These are phyloP conservation scores for Sclerodermus sp. DNA, from an alignment of 2,888 invertebrate species.

Conservation along the genomic window DNA sequence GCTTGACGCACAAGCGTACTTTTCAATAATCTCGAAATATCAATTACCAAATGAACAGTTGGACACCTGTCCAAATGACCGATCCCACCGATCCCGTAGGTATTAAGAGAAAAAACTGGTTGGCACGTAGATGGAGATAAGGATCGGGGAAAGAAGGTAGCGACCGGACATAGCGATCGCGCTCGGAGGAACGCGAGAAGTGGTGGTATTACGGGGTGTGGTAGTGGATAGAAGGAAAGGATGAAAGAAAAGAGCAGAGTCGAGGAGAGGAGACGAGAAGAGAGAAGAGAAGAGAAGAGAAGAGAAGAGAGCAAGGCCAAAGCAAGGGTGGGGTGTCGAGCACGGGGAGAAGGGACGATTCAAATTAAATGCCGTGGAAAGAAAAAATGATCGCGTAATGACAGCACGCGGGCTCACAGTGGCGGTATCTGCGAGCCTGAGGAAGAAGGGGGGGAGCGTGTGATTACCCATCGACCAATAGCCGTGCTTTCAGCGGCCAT, in stretches of 20 bases:
- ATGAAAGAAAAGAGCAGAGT: slow-evolving; percentile 9
- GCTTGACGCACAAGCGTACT: no score
- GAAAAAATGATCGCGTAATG: slow-evolving; percentile 52
- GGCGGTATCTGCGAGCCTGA: slow-evolving; percentile 16
- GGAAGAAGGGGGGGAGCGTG: slow-evolving; percentile 43
- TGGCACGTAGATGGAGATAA: not conserved
- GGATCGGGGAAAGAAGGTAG: slow-evolving; percentile 1
- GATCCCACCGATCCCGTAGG: no score
- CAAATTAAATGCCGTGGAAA: slow-evolving; percentile 49
- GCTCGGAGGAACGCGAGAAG: slow-evolving; percentile 9
- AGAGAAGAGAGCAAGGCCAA: slow-evolving; percentile 2
- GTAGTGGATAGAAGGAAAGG: slow-evolving; percentile 8
- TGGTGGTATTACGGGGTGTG: slow-evolving; percentile 12
- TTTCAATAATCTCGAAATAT: no score
- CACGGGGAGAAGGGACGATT: slow-evolving; percentile 37
- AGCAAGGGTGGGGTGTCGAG: not conserved
- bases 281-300: slow-evolving; percentile 7
- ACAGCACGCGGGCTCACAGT: slow-evolving; percentile 37
- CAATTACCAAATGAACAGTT: no score
- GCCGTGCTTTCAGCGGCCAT: slow-evolving; percentile 55
- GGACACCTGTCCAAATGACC: no score
- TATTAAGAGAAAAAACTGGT: no score
- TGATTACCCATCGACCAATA: slow-evolving; percentile 56
- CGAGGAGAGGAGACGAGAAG: slow-evolving; percentile 14
- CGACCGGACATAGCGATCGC: slow-evolving; percentile 1